Base-by-base conservation (phyloP, 2,797 vertebrate species). In the Aphelocoma californica region DNA sequence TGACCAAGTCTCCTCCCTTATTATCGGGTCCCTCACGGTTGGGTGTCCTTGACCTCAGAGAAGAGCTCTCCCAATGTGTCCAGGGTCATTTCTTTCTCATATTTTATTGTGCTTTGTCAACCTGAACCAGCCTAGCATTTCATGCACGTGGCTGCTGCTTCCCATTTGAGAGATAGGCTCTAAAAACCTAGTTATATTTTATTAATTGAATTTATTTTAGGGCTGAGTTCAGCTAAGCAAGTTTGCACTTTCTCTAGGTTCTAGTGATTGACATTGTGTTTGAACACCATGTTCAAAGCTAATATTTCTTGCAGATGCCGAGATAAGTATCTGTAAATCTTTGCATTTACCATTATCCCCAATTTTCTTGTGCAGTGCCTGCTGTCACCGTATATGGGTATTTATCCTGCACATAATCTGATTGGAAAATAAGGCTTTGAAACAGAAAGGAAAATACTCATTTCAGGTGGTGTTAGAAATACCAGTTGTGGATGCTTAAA, bases 261-360 rank as follows among this genome's bases (percentile, higher is more conserved):
- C 47, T 86, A 57, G 62, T 96, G 94, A 95, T 94, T 96, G 97
- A 85, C 83, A 0, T 38, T 75, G 78, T 84, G 74, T 96, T 96
- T 95, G 96, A 96, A 90, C 85, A 86, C 78, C 4, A 4, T 4
- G 18, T 96, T 96, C 84, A 95, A 96, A 96, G 90, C 92, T 94
- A 95, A 93, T 93, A 83, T 95, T 95, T 96, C 79, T 96, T 92
- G 93, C 96, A 94, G 96, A 94, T 96, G 94, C 95, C 93, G 96
- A 95, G 96, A 96, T 95, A 97, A 97, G 91, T 96, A 92, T 97
- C 95, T 92, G 91, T 95, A 96, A 96, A 94, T 96, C 96, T 96
- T 96, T 96, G 93, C 93, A 90, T 95, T 96, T 96, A 88, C 96
- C 80, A 81, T 97, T 96, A 96, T 97, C 94, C 93, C 93, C 87